These are phyloP conservation scores for Antechinus flavipes DNA, from an alignment of 2,113 vertebrate genomes.

Conservation along the genomic window DNA sequence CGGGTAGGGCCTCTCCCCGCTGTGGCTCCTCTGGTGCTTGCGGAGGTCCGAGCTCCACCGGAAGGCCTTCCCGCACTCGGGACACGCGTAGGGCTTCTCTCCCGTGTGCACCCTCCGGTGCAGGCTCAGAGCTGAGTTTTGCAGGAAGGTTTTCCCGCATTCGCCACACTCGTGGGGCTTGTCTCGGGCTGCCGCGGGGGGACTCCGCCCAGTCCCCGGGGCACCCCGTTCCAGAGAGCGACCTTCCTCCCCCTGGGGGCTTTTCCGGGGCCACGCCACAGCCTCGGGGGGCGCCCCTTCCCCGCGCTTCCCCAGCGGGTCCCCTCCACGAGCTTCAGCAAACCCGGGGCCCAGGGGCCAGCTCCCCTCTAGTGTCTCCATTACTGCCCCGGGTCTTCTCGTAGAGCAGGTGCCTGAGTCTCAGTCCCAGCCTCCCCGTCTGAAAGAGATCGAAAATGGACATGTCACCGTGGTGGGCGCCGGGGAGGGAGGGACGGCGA, in stretches of 20 bases:
- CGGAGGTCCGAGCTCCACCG: background rate
- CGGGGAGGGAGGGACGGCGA: no score
- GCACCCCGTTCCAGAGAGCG: no score
- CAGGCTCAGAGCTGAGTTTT: background rate
- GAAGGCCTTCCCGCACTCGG: background rate
- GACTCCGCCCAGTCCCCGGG: no score
- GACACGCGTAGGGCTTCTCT: background rate
- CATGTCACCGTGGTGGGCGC: background rate
- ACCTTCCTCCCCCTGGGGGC: background rate
- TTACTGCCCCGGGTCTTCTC: background rate
- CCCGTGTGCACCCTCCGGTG: background rate
- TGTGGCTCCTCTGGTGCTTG: background rate
- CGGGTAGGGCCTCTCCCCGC: background rate
- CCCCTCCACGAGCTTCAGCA: background rate
- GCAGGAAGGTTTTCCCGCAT: background rate
- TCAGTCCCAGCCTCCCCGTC: background rate
- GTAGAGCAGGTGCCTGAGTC: background rate
- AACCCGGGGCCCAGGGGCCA: background rate
- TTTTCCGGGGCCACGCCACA: background rate
- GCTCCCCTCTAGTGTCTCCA: background rate
- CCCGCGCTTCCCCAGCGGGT: no score
- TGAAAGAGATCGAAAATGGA: background rate
- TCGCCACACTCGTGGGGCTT: background rate
- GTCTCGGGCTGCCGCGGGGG: background rate
- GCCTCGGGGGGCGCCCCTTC: background rate